phyloP scores from a whole-genome alignment of 2,888 invertebrate genomes.

The Spilarctia lutea region DNA sequence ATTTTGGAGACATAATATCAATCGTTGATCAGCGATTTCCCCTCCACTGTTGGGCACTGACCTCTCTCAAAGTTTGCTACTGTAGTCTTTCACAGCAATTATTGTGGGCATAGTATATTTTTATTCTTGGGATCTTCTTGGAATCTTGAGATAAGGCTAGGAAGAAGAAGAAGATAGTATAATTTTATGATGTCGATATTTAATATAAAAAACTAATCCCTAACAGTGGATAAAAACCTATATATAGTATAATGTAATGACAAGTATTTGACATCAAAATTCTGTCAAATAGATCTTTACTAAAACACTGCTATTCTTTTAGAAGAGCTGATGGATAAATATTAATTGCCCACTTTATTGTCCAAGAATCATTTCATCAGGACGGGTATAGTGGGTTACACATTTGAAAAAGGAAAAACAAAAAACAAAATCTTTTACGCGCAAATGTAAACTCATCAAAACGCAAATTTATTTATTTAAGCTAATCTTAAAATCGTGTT shows the following conservation, averaged over 20 bases:
- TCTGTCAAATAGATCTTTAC: no score
- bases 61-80: neutral
- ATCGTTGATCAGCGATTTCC: neutral
- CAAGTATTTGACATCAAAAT: no score
- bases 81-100: neutral
- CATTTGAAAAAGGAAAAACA: neutral
- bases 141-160: no score
- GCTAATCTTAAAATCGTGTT: neutral
- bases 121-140: no score
- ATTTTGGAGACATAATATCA: neutral
- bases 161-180: no score
- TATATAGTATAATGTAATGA: no score
- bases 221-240: neutral
- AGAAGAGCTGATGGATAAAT: no score
- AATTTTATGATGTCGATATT: neutral
- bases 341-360: neutral
- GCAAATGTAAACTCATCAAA: neutral
- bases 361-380: neutral
- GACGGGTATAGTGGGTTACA: neutral
- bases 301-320: no score
- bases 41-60: neutral
- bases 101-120: neutral
- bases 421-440: neutral
- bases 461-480: neutral
- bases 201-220: neutral